Evolutionary conservation across 2,888 invertebrate species (phyloP).

Genomic region (Eupithecia vulgata): DNA sequence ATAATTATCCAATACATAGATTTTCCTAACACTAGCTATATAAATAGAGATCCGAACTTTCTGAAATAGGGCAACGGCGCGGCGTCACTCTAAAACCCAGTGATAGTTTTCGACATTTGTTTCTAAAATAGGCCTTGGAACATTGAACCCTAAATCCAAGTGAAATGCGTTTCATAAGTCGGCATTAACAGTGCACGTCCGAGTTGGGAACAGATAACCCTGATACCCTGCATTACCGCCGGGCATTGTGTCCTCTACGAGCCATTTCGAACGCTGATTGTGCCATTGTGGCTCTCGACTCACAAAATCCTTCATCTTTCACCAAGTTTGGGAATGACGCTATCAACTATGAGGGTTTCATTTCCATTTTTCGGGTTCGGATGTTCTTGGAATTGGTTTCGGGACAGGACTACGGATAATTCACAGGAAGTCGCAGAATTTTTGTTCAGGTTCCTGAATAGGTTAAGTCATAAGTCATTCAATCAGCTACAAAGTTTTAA

Average conservation of each 20-base stretch:
- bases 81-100: neutral
- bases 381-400: constrained; percentile 22
- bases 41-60: neutral
- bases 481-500: neutral
- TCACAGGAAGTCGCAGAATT: neutral
- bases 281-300: constrained; percentile 38
- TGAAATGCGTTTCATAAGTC: constrained; percentile 36
- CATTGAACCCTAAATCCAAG: constrained; percentile 16
- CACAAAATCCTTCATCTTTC: constrained; percentile 35
- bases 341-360: constrained; percentile 36
- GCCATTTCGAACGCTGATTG: constrained; percentile 43
- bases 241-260: constrained; percentile 39
- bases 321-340: constrained; percentile 35
- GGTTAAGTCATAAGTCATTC: neutral
- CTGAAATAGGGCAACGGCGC: neutral
- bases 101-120: neutral
- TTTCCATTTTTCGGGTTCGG: constrained; percentile 33
- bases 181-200: constrained; percentile 32
- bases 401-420: constrained; percentile 11
- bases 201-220: constrained; percentile 33
- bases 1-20: neutral
- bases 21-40: neutral
- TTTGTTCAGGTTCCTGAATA: neutral
- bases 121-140: neutral
- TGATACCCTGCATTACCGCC: constrained; percentile 44